Conservation (phyloP, 2,113 vertebrate species). For the Amia ocellicauda region DNA sequence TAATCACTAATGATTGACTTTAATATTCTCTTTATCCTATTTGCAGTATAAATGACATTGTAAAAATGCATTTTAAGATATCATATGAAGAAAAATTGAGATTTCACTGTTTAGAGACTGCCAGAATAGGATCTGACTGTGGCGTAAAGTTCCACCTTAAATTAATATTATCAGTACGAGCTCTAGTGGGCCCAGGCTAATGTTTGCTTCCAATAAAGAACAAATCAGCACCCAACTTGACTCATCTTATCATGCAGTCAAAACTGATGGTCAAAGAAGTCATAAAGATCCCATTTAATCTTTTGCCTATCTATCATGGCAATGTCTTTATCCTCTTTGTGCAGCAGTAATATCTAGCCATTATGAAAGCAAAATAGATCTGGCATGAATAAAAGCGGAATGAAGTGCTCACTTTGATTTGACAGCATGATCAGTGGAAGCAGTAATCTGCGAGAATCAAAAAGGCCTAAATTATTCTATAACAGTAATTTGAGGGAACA, state of each 20-base stretch:
- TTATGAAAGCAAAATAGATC: constrained; percentile 86
- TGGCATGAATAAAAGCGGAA: constrained; percentile 81
- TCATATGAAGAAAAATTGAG: no score
- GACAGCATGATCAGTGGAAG: constrained; percentile 85
- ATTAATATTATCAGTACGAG: constrained; percentile 66
- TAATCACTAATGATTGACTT: no score
- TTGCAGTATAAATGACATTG: no score
- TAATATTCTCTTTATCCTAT: no score
- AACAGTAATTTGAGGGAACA: constrained; percentile 85
- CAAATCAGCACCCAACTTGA: constrained; percentile 76
- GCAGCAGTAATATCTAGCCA: constrained; percentile 87
- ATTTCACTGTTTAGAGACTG: not conserved
- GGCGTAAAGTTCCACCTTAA: constrained; percentile 78
- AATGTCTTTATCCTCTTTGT: constrained; percentile 84
- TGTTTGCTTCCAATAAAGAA: constrained; percentile 83
- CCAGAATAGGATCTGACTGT: not conserved
- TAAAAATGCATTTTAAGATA: no score
- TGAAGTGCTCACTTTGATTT: constrained; percentile 81
- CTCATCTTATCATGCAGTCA: constrained; percentile 80
- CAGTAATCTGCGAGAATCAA: constrained; percentile 82
- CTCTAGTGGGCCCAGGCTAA: constrained; percentile 71
- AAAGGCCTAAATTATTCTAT: constrained; percentile 85
- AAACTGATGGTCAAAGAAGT: constrained; percentile 86
- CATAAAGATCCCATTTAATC: constrained; percentile 95
- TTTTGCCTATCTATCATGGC: constrained; percentile 83